Evolutionary conservation across 2,113 vertebrate species (phyloP).

Genomic region (Callipepla squamata): DNA sequence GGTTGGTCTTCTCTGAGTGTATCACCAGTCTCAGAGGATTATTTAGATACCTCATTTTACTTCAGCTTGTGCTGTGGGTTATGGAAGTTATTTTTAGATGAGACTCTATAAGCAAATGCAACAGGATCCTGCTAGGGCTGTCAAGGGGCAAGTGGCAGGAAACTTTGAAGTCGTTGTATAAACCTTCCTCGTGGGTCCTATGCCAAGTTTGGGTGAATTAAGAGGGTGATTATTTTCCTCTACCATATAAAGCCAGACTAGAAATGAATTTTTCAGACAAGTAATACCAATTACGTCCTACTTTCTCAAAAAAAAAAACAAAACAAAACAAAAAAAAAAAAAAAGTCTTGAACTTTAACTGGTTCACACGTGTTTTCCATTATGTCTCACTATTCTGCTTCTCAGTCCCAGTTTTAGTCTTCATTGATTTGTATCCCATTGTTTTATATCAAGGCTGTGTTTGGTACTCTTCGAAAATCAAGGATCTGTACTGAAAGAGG

Average conservation of each 20-base stretch:
- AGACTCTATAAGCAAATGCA: neutral
- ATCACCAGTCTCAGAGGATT: neutral
- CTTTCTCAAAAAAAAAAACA: neutral
- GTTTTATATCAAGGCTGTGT: neutral
- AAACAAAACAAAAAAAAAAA: neutral
- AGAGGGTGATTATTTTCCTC: neutral
- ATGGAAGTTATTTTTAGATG: neutral
- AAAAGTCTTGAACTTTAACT: neutral
- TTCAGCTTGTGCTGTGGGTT: neutral
- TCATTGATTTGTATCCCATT: neutral
- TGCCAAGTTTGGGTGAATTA: neutral
- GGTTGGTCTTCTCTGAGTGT: neutral
- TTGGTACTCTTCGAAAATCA: neutral
- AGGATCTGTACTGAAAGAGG: neutral
- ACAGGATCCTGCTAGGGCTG: neutral
- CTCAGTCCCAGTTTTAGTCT: neutral
- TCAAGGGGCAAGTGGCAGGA: neutral
- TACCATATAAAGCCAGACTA: neutral
- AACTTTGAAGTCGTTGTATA: neutral
- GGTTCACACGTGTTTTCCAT: neutral
- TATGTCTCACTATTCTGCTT: neutral
- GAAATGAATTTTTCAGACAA: neutral
- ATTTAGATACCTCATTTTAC: neutral
- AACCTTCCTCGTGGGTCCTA: neutral
- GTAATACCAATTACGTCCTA: neutral